Evolutionary conservation across 2,797 vertebrate genomes (phyloP), one percentile per base, ranked within the genome.

Genomic region (Sebastes minor): DNA sequence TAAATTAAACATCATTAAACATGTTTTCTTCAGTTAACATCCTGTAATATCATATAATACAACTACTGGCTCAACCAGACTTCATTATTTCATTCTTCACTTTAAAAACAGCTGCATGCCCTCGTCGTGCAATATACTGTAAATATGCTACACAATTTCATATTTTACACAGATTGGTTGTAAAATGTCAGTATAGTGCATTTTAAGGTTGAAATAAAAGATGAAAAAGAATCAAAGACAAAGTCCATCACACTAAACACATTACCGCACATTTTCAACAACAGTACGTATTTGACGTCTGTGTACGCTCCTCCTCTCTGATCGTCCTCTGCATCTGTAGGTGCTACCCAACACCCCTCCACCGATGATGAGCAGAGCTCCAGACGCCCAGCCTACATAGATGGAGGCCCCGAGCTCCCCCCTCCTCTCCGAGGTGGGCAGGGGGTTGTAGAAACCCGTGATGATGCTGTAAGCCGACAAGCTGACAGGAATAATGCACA

Each of bases 361-460:
- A 56, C 96, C 95, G 11, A 95, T 89, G 69, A 96, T 7, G 1
- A 95, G 94, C 74, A 96, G 89, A 6, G 83, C 89, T 42, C 95
- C 95, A 13, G 96, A 92, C 1, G 73, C 82, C 94, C 95, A 96
- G 74, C 95, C 96, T 46, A 96, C 87, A 68, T 96, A 96, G 55
- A 96, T 92, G 61, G 94, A 95, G 0, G 95, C 94, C 20, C 95
- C 96, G 0, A 96, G 88, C 77, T 96, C 96, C 4, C 96, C 95
- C 59, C 79, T 91, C 18, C 80, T 81, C 49, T 12, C 87, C 0
- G 71, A 27, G 9, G 68, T 89, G 52, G 88, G 28, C 64, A 74
- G 4, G 4, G 95, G 92, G 88, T 91, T 93, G 59, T 92, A 94
- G 90, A 96, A 96, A 3, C 90, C 93, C 1, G 87, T 92, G 89